Conservation (phyloP, 2,888 invertebrate genomes). For the Rotaria magnacalcarata region DNA sequence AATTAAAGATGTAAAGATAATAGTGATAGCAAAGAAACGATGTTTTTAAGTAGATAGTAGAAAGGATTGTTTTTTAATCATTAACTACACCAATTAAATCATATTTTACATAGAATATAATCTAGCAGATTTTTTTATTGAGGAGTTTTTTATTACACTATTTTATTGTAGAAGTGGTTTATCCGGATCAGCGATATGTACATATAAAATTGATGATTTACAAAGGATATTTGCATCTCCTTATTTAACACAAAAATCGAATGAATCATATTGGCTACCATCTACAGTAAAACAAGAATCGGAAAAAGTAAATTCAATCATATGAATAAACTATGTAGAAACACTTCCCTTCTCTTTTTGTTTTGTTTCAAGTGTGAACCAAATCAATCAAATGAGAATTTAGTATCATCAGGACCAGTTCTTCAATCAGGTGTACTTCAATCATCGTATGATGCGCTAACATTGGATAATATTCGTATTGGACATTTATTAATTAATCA, state of each 20-base stretch:
- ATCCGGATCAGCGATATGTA: conserved; percentile 82
- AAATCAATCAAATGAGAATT: background rate
- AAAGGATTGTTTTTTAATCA: too few relatives aligned
- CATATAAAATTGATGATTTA: conserved; percentile 78
- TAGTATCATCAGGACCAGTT: background rate
- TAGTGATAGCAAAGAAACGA: too few relatives aligned
- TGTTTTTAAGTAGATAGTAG: too few relatives aligned
- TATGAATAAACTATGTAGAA: background rate
- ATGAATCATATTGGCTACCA: conserved; percentile 41
- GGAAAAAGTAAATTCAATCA: conserved; percentile 37
- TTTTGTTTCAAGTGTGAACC: background rate
- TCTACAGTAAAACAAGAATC: background rate
- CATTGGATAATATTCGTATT: conserved; percentile 24
- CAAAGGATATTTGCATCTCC: conserved; percentile 76
- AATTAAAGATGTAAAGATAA: too few relatives aligned
- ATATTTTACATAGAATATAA: too few relatives aligned
- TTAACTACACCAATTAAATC: too few relatives aligned
- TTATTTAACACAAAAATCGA: conserved; percentile 73
- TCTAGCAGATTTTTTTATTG: too few relatives aligned
- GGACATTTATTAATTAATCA: conserved; percentile 72
- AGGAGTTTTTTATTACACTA: conserved; percentile 48
- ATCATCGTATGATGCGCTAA: background rate
- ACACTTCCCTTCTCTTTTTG: too few relatives aligned
- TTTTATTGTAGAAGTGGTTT: conserved; percentile 71
- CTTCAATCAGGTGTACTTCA: conserved; percentile 30